These are phyloP conservation scores for Sciurus vulgaris DNA, from an alignment of 2,797 vertebrate genomes.

Conservation along the genomic window DNA sequence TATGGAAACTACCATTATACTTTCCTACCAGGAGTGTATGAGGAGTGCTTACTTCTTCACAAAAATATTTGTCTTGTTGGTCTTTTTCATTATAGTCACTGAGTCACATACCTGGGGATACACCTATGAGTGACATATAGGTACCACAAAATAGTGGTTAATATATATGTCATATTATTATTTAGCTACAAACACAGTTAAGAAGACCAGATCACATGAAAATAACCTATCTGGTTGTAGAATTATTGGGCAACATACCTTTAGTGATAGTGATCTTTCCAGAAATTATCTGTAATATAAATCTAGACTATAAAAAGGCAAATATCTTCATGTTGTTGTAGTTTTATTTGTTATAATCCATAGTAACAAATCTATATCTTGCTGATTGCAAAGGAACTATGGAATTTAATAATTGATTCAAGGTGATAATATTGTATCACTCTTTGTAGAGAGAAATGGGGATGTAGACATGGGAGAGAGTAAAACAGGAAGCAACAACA, in stretches of 20 bases:
- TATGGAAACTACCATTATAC: not conserved
- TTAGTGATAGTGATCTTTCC: not conserved
- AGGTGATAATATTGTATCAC: not conserved
- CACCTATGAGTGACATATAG: not conserved
- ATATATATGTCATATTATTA: not conserved
- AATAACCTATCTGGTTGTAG: not conserved
- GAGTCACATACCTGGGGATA: not conserved
- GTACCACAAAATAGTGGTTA: not conserved
- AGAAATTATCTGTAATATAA: not conserved
- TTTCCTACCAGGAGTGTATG: not conserved
- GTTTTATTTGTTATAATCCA: slow-evolving; percentile 7
- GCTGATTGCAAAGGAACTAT: not conserved
- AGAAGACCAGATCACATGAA: not conserved
- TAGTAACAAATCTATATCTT: not conserved
- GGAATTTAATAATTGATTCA: not conserved
- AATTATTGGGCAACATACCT: not conserved
- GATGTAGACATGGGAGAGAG: not conserved
- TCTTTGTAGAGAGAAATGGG: not conserved
- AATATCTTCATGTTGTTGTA: not conserved
- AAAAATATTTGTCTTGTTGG: not conserved
- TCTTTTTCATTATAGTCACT: not conserved
- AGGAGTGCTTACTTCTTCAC: not conserved
- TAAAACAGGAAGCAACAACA: slow-evolving; percentile 34
- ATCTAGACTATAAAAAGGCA: not conserved
- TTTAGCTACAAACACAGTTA: not conserved